These are phyloP conservation scores for Rhegmatorhina hoffmannsi DNA, from an alignment of 2,113 vertebrate species.

Conservation along the genomic window DNA sequence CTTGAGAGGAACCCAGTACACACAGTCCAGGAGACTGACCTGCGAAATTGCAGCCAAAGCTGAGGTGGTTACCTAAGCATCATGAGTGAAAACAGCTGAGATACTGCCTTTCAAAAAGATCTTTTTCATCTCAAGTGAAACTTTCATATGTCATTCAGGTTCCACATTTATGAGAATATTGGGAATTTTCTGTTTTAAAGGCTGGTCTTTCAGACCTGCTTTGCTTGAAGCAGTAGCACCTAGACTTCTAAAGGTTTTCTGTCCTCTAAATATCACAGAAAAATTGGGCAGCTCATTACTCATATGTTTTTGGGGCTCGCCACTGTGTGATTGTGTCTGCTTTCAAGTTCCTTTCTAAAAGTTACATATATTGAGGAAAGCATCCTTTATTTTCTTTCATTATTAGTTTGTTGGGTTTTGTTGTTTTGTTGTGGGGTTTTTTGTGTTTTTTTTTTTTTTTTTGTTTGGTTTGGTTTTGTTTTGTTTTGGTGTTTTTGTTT, in stretches of 20 bases:
- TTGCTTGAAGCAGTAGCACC: neutral
- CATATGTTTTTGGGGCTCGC: rapidly evolving
- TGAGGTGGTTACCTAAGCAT: neutral
- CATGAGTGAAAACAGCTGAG: neutral
- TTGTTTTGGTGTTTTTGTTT: no score
- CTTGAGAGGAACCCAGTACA: neutral
- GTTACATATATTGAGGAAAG: neutral
- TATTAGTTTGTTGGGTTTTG: neutral
- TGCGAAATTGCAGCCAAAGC: neutral
- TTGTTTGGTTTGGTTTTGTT: neutral
- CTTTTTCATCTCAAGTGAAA: neutral
- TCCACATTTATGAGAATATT: neutral
- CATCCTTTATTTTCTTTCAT: neutral
- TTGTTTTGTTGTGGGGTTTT: no score
- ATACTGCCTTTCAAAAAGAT: neutral
- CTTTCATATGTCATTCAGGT: neutral
- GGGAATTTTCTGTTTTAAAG: neutral
- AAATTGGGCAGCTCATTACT: neutral
- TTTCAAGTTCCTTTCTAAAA: neutral
- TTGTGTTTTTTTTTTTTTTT: no score
- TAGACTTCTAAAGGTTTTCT: neutral
- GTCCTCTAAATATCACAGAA: neutral
- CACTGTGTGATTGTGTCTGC: neutral
- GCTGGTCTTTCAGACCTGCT: rapidly evolving
- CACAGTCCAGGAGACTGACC: neutral